Base-by-base conservation (phyloP, 2,888 invertebrate genomes). In the Xylota segnis region DNA sequence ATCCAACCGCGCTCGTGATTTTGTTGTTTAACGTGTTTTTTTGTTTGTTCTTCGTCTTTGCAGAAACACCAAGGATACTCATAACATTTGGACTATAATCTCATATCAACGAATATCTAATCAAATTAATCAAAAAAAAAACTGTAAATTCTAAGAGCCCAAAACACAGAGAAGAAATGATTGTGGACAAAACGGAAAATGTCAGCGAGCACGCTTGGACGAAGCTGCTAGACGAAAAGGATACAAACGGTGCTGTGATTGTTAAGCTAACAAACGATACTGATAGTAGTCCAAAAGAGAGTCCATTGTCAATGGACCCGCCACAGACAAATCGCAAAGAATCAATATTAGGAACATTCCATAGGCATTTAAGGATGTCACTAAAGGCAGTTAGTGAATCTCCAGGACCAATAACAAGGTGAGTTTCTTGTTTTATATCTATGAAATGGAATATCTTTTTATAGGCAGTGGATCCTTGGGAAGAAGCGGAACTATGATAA, bases 21-120 rank as follows among this genome's bases (percentile, higher is more conserved):
- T 14, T 45, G 32, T 40, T n/a, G n/a, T 23, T 14, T 68, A 76
- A 68, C 65, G 54, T 52, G 18, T 50, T 68, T 63, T 3, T 23
- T 3, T n/a, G n/a, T n/a, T 27, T 5, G 10, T 77, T 34, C 52
- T 63, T 18, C 4, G 59, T 52, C 29, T 96, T 97, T 92, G 97
- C 97, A 86, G 97, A 93, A 93, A 97, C 96, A 90, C 96, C 97
- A 89, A 95, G 95, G 88, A 95, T 95, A 89, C 93, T 94, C 97
- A 91, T 98, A 71, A 43, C 14, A 71, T 65, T 83, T 72, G 72
- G 47, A 70, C 52, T 52, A 58, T 66, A 68, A 74, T 84, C 84
- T 75, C 71, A 81, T 70, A 81, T 76, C 81, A 81, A 81, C 76
- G 71, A 76, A 97, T 6, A 98, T n/a, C n/a, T 98, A 88, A 98